These are phyloP conservation scores for Bovichtus variegatus DNA, from an alignment of 2,797 vertebrate genomes.

Conservation along the genomic window DNA sequence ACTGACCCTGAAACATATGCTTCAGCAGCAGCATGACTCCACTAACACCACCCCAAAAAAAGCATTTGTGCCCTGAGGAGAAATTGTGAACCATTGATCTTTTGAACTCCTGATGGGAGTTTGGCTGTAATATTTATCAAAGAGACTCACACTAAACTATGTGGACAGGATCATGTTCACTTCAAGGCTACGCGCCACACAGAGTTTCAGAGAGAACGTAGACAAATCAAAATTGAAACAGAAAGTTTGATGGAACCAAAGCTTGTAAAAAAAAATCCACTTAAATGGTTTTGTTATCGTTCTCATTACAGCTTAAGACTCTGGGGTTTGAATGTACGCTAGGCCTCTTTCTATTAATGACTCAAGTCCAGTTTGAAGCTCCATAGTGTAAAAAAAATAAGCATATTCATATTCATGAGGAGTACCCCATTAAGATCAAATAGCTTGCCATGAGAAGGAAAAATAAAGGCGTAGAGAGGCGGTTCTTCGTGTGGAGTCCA, in stretches of 20 bases:
- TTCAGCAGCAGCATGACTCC: constrained; percentile 28
- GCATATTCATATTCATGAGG: constrained; percentile 70
- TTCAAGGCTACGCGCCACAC: constrained; percentile 44
- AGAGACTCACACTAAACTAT: constrained; percentile 62
- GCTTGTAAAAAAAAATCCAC: constrained; percentile 8
- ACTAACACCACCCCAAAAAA: constrained; percentile 10
- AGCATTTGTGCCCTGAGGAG: constrained; percentile 40
- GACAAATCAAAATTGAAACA: constrained; percentile 50
- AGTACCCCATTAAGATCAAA: constrained; percentile 67
- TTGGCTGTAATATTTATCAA: constrained; percentile 75
- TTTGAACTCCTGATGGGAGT: constrained; percentile 71
- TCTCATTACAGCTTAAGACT: constrained; percentile 52
- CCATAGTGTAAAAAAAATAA: constrained; percentile 46
- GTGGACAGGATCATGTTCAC: constrained; percentile 62
- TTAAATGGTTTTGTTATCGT: constrained; percentile 31
- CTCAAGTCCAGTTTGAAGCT: constrained; percentile 55
- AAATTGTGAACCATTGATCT: constrained; percentile 63
- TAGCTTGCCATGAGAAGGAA: constrained; percentile 23
- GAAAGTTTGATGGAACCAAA: constrained; percentile 35
- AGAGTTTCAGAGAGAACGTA: constrained; percentile 24
- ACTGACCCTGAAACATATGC: constrained; percentile 16
- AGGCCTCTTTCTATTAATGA: constrained; percentile 41
- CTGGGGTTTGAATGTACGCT: background rate
- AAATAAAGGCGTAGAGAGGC: background rate
- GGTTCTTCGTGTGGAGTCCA: constrained; percentile 34